phyloP scores from a whole-genome alignment of 35 echinoderm and acorn worm species.

The Strongylocentrotus purpuratus region DNA sequence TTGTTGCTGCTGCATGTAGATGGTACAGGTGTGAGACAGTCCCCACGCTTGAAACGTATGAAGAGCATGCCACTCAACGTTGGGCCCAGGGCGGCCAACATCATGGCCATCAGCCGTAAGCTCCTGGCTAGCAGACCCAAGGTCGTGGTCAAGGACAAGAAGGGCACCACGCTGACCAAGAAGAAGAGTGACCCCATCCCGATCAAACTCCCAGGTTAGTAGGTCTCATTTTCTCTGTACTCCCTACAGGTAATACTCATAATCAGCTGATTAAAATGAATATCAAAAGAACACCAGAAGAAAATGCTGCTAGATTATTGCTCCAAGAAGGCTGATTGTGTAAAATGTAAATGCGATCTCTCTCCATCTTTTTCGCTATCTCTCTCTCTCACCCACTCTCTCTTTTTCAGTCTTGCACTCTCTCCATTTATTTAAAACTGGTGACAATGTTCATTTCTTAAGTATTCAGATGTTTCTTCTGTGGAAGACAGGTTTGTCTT shows the following conservation, averaged over 20 bases:
- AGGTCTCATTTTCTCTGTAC: not conserved
- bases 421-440: no score
- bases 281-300: not conserved
- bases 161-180: not conserved
- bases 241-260: not conserved
- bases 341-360: no score
- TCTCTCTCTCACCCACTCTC: no score
- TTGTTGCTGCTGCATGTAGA: no score
- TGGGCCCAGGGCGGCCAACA: conserved; percentile 32
- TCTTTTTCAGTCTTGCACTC: no score
- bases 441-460: not conserved
- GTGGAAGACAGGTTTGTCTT: no score
- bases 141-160: conserved; percentile 24
- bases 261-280: not conserved
- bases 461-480: not conserved
- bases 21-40: conserved; percentile 28
- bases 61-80: conserved; percentile 54
- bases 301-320: not conserved
- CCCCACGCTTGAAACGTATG: conserved; percentile 29
- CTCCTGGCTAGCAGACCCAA: conserved; percentile 44
- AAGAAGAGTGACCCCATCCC: conserved; percentile 44
- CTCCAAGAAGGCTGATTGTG: not conserved
- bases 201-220: not conserved
- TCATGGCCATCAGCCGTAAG: conserved; percentile 49
- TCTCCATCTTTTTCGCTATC: no score